Conservation (phyloP, 2,797 vertebrate species). For the Tachyglossus aculeatus region DNA sequence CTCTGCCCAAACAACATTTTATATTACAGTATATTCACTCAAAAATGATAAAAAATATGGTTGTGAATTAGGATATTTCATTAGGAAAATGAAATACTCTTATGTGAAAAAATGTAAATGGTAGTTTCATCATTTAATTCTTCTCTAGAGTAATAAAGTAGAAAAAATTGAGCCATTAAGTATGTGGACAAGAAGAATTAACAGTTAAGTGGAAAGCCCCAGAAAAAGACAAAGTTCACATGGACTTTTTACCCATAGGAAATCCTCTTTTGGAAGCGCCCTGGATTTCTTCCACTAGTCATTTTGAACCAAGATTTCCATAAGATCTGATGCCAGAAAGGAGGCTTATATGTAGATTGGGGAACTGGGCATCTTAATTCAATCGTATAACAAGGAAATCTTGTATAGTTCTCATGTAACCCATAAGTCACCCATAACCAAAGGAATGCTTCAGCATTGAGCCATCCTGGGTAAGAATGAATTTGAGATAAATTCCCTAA, state of each 20-base stretch:
- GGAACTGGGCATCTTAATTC: not conserved
- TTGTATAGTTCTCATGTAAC: not conserved
- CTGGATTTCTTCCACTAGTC: not conserved
- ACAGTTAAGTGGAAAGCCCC: not conserved
- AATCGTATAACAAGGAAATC: not conserved
- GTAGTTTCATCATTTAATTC: not conserved
- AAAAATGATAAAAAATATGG: no score
- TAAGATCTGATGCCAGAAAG: not conserved
- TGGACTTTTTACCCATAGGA: not conserved
- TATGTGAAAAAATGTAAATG: no score
- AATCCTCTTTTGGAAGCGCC: not conserved
- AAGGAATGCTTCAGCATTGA: not conserved
- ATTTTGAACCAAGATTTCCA: not conserved
- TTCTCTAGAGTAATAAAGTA: not conserved
- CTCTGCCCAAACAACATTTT: no score
- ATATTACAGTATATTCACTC: no score
- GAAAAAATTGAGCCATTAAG: not conserved
- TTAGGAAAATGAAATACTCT: no score
- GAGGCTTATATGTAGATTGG: not conserved
- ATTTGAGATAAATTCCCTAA: not conserved
- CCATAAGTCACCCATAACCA: not conserved
- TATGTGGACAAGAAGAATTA: not conserved
- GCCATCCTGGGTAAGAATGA: slow-evolving; percentile 2
- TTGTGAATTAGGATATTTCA: no score
- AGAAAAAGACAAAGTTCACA: not conserved